Base-by-base conservation (phyloP, 2,797 vertebrate species). In the Chloroceryle amazona region DNA sequence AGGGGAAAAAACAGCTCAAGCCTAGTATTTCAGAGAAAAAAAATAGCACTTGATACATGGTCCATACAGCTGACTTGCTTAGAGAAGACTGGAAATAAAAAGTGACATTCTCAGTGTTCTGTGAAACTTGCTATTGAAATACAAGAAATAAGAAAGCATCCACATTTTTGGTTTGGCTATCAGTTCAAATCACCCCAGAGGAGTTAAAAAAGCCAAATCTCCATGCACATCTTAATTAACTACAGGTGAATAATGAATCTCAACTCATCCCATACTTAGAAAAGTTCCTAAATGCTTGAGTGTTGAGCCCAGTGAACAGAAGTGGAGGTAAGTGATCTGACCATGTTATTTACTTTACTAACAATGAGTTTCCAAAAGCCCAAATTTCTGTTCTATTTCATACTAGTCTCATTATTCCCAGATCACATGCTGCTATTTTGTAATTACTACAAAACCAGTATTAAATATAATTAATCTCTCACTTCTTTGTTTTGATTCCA, bases 361-460 rank as follows among this genome's bases (percentile, higher is more conserved):
- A 54, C 28, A 66, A n/a, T 6, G 16, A 57, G 11, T 79, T 89
- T 80, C 75, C 55, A 31, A 87, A 91, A 78, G 20, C 3, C 15
- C 26, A 70, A 3, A 87, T 85, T 86, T 86, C 42, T 76, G 21
- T 22, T 79, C 13, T 73, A 0, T 51, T 90, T 91, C 49, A 72
- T 71, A 88, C 10, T 18, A 29, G 47, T 87, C 49, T 85, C 35
- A 46, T 81, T 94, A 85, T 67, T 88, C 42, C 61, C 74, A 76
- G 28, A 85, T 80, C 52, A 37, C 4, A 70, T 0, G 0, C 15
- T 68, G n/a, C 21, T 61, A n/a, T 76, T 93, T 86, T 65, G 42
- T 47, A 89, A 78, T 86, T 83, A 89, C 44, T 87, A 87, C 39
- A 81, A 93, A 89, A 94, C 28, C 13, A 72, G 46, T 46, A 71